Evolutionary conservation across 2,888 invertebrate species (phyloP).

Genomic region (Cantharis nigra): DNA sequence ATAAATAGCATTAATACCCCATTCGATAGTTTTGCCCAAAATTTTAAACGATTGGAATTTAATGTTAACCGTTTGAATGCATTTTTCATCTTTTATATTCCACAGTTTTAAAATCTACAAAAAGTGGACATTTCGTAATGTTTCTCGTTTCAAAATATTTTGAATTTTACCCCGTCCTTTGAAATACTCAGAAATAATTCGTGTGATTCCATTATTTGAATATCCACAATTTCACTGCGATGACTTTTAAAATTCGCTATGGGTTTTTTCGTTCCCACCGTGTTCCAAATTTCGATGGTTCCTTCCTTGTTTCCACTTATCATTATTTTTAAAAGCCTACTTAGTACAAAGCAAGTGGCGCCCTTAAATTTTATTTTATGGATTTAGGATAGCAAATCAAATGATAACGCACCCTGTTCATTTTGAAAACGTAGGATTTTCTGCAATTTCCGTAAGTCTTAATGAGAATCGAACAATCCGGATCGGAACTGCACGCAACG

Average conservation of each 20-base stretch:
- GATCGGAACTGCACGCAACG: constrained; percentile 63
- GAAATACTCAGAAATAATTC: constrained; percentile 61
- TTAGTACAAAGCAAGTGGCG: constrained; percentile 62
- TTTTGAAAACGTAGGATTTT: constrained; percentile 60
- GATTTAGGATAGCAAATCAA: too few relatives aligned
- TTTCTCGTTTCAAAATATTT: background rate
- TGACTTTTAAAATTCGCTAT: constrained; percentile 48
- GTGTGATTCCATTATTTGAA: constrained; percentile 58
- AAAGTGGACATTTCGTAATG: background rate
- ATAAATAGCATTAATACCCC: constrained; percentile 61
- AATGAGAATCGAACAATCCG: constrained; percentile 57
- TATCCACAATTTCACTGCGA: constrained; percentile 58
- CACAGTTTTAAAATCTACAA: constrained; percentile 63
- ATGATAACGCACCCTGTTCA: constrained; percentile 56
- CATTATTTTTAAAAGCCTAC: constrained; percentile 57
- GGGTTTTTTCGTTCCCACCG: constrained; percentile 53
- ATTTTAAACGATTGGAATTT: constrained; percentile 63
- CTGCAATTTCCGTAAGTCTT: constrained; percentile 58
- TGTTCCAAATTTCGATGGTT: constrained; percentile 63
- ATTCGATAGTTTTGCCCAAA: constrained; percentile 63
- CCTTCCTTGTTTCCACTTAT: constrained; percentile 64
- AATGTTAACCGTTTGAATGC: constrained; percentile 62
- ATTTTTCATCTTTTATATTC: constrained; percentile 63
- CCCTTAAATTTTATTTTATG: constrained; percentile 55
- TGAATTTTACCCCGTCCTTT: constrained; percentile 59